Evolutionary conservation across 2,888 invertebrate species (phyloP).

Genomic region (Atethmia centrago): DNA sequence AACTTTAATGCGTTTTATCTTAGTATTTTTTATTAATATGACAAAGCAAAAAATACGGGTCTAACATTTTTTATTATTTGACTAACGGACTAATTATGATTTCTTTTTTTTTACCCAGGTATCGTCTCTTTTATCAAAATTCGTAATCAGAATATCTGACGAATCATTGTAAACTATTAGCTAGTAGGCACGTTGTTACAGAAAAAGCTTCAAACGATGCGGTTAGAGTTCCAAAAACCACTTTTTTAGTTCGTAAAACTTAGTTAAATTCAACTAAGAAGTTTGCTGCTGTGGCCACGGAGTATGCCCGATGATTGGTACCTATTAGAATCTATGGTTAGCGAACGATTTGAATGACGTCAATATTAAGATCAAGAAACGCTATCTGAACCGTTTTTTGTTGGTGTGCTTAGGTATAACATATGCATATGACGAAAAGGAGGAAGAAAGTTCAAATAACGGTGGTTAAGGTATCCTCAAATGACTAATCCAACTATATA

Average conservation of each 20-base stretch:
- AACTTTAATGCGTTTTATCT: too few relatives aligned
- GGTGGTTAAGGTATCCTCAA: not conserved
- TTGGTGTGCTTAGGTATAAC: constrained; percentile 8
- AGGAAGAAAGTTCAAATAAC: constrained; percentile 56
- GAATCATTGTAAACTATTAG: not conserved
- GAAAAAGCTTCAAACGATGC: constrained; percentile 1
- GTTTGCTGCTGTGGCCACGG: constrained; percentile 1
- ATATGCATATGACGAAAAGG: not conserved
- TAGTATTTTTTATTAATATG: too few relatives aligned
- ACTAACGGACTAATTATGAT: too few relatives aligned
- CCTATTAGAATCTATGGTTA: not conserved
- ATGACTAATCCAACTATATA: not conserved
- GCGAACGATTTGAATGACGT: constrained; percentile 31
- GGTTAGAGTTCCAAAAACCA: constrained; percentile 19
- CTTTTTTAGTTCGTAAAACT: constrained; percentile 22
- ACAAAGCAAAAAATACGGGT: too few relatives aligned
- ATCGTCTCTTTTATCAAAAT: too few relatives aligned
- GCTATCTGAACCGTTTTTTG: constrained; percentile 10
- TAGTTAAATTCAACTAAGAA: constrained; percentile 6
- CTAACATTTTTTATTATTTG: too few relatives aligned
- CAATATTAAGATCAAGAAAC: constrained; percentile 10
- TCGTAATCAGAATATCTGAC: not conserved
- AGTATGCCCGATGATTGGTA: constrained; percentile 1
- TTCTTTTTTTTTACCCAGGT: too few relatives aligned
- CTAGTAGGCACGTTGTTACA: not conserved